Evolutionary conservation across 2,113 vertebrate genomes (phyloP), one percentile per base, ranked within the genome.

Genomic region (Naja naja): DNA sequence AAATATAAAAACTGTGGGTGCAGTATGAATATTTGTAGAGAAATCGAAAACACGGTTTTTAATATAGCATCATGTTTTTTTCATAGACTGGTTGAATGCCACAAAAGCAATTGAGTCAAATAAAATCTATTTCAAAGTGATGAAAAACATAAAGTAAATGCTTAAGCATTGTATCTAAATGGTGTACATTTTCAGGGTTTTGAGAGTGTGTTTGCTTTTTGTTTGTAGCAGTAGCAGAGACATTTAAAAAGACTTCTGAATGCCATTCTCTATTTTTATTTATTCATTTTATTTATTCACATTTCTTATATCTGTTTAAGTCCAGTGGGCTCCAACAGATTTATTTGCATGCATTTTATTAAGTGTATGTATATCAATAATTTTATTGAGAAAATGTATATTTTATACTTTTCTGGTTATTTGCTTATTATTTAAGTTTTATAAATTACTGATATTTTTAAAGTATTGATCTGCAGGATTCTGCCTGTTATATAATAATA

Each of bases 221-320:
- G 86, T 93, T 30, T 55, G 9, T 81, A 81, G 54, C 47, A n/a
- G 53, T 20, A 11, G n/a, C 12, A 16, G 85, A 58, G 25, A 87
- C 43, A 55, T 7, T 47, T 89, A 45, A 52, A 89, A 47, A 81
- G 5, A 92, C 20, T 49, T 89, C 6, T 27, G 43, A 43, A 49
- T 94, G 91, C 74, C 93, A 90, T 96, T 96, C 95, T 90, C 91
- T 90, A 93, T 85, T 92, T 53, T 91, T 90, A 94, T 43, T 81
- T 43, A 81, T 81, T 81, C 8, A 81, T 49, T 49, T 49, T 49
- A 49, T 49, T 49, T 49, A 49, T 81, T 81, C n/a, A 22, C 3
- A 22, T 43, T 81, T 22, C 6, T 43, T 81, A 43, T 81, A 43
- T 7, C 74, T 81, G 74, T 43, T 43, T 34, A 81, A 81, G 30